Evolutionary conservation across 2,888 invertebrate species (phyloP).

Genomic region (Polydesmus complanatus): DNA sequence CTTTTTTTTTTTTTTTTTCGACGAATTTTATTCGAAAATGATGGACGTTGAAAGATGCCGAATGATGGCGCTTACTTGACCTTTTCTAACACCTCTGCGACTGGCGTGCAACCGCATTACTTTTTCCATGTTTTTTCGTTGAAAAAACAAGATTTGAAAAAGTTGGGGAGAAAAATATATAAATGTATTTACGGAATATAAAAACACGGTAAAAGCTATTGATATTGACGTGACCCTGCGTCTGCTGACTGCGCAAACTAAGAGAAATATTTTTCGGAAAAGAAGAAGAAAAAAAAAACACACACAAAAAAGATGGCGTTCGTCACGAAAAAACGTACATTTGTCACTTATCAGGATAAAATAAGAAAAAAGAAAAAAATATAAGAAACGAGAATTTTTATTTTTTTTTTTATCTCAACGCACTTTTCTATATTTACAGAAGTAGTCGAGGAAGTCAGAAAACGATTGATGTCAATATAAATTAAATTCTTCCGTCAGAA

Average conservation of each 20-base stretch:
- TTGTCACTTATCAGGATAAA: neutral
- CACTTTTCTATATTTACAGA: too few relatives aligned
- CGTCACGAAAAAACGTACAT: neutral
- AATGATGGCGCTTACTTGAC: neutral
- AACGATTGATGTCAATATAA: neutral
- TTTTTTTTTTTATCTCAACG: neutral
- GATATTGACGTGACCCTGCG: neutral
- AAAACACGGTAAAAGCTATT: too few relatives aligned
- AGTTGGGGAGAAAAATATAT: too few relatives aligned
- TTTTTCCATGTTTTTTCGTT: neutral
- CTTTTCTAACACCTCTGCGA: neutral
- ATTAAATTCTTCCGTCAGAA: neutral
- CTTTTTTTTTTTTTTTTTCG: too few relatives aligned
- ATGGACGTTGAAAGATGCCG: neutral
- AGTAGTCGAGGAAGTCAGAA: neutral
- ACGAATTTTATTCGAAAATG: too few relatives aligned
- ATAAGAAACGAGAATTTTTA: neutral
- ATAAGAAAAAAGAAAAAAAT: too few relatives aligned
- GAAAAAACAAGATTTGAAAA: neutral
- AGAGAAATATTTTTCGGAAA: too few relatives aligned
- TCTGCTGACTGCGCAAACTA: too few relatives aligned
- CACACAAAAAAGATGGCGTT: neutral
- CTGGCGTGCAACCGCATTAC: neutral
- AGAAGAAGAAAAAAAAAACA: neutral
- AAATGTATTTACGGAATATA: too few relatives aligned